Evolutionary conservation across 2,888 invertebrate genomes (phyloP).

Genomic region (Epistrophe grossulariae): DNA sequence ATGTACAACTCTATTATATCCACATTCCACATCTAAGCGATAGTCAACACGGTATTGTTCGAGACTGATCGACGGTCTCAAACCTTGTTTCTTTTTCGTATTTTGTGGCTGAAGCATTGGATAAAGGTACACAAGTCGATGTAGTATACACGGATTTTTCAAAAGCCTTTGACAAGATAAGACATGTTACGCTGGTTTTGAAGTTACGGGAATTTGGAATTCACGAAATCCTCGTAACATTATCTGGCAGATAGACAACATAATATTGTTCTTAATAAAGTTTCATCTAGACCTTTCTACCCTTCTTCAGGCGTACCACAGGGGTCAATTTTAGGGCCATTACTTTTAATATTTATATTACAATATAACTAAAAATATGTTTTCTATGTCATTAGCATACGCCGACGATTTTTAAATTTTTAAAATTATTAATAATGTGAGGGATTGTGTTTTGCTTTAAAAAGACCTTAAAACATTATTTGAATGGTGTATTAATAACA

Average conservation of each 20-base stretch:
- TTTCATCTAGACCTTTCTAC: too few relatives aligned
- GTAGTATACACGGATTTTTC: conserved; percentile 6
- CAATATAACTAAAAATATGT: not conserved
- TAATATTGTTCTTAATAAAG: not conserved
- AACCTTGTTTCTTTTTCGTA: not conserved
- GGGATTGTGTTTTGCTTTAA: not conserved
- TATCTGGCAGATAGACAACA: conserved; percentile 7
- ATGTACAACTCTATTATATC: not conserved
- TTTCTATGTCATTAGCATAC: not conserved
- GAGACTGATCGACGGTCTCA: too few relatives aligned
- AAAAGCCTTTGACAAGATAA: conserved; percentile 5
- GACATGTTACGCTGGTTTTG: not conserved
- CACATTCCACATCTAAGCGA: too few relatives aligned
- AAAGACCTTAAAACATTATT: not conserved
- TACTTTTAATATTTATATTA: conserved; percentile 12
- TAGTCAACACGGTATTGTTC: not conserved
- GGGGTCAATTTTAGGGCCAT: not conserved
- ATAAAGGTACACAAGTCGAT: not conserved
- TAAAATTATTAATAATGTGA: not conserved
- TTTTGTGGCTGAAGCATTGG: not conserved
- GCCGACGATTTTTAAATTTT: not conserved
- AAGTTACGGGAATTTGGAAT: not conserved
- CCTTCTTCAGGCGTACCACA: not conserved
- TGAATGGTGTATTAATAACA: too few relatives aligned
- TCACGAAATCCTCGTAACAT: not conserved